Conservation (phyloP, 2,888 invertebrate species). For the Hypercompe scribonia region DNA sequence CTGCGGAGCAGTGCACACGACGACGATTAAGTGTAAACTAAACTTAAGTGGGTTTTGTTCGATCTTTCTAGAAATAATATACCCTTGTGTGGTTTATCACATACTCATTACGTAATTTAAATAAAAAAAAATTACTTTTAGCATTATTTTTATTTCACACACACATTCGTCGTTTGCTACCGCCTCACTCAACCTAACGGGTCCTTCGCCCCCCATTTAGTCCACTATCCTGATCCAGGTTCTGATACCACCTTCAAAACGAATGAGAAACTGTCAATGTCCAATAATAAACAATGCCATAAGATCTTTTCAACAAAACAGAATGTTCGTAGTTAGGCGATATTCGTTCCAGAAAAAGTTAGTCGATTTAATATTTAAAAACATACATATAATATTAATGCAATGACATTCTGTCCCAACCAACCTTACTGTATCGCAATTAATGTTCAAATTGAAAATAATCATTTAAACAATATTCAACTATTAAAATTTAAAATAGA, state of each 20-base stretch:
- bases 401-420: conserved; percentile 31
- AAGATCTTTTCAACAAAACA: conserved; percentile 31
- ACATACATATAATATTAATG: conserved; percentile 27
- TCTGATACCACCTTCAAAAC: conserved; percentile 35
- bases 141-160: background rate
- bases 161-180: conserved; percentile 29
- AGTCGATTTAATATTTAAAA: conserved; percentile 41
- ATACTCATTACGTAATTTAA: background rate
- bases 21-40: conserved; percentile 22
- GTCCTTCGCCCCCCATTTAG: conserved; percentile 27
- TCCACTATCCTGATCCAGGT: conserved; percentile 32
- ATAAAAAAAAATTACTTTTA: background rate
- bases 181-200: conserved; percentile 23
- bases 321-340: conserved; percentile 36
- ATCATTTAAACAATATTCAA: conserved; percentile 46
- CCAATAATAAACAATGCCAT: background rate
- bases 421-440: conserved; percentile 44
- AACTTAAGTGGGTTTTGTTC: background rate
- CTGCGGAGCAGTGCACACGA: conserved; percentile 49
- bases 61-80: background rate
- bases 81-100: background rate
- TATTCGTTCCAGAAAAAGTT: conserved; percentile 34
- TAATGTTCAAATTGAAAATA: conserved; percentile 46
- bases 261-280: conserved; percentile 20
- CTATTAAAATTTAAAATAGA: conserved; percentile 51